Base-by-base conservation (phyloP, 1,140 invertebrate species). In the Coenobita brevimanus region DNA sequence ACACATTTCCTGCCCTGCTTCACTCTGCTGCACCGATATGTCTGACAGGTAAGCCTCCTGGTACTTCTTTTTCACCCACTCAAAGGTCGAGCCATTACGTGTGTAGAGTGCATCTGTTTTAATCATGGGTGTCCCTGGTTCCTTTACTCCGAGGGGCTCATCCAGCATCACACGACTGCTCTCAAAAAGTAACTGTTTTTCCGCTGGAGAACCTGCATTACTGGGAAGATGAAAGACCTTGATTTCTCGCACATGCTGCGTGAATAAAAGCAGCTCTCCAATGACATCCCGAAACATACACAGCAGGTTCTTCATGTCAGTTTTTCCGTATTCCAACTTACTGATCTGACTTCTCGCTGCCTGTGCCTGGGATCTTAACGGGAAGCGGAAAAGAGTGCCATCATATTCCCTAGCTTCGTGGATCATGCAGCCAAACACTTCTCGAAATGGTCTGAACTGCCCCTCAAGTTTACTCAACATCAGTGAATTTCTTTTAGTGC, bases 191-290 rank as follows among this genome's bases (percentile, higher is more conserved):
- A 75, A 43, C 8, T 73, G 27, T 38, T 38, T 84, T 46, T 84
- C 69, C 21, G 43, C 10, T 17, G 82, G 82, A 4, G 24, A 75
- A 27, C 30, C 30, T 54, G 82, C 50, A 36, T 27, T 57, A 3
- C 50, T 60, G 0, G 13, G 3, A 2, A 84, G 57, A 69, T 84
- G 69, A 57, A 57, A 84, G 15, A 84, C 82, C 8, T 43, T 57
- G 24, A 84, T 75, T 17, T 54, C 50, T 36, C 8, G 54, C 21
- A 84, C 69, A 84, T 84, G 27, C 33, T 84, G 82, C 1, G 82
- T 84, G 69, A 84, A 84, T n/a, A 84, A 69, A 1, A 84, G 71
- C n/a, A 84, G 50, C 57, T 84, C 69, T 1, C 82, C 82, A 27
- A 84, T 75, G 10, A 84, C 57, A 27, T 38, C 33, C 33, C 69